Evolutionary conservation across 2,888 invertebrate genomes (phyloP), one percentile per base, ranked within the genome.

Genomic region (Abscondita cerata): DNA sequence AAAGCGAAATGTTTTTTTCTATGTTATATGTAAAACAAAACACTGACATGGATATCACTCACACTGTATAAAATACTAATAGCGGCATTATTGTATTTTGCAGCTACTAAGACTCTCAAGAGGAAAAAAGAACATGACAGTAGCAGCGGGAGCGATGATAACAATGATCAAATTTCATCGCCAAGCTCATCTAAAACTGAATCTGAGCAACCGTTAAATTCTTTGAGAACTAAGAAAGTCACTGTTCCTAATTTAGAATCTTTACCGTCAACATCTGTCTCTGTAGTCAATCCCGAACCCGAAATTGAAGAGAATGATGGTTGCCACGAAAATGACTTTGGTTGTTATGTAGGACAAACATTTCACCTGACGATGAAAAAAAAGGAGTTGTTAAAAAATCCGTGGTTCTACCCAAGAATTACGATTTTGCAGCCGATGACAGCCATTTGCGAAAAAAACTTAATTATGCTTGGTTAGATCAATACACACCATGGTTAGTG

Each of bases 401-500:
- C 9, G 31, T 31, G 31, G 31, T 9, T 9, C 31, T 9, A 9
- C 5, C 6, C 31, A 31, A 31, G 31, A 9, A 31, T 31, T 31
- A 31, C 31, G 31, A 31, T 31, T 31, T 31, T 31, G 9, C 9
- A 31, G 9, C 31, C 31, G 31, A 31, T 31, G 31, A 5, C 9
- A 31, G 31, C 9, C 31, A 31, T 31, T 31, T 31, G 31, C 9
- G 31, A 31, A 9, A 9, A 9, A 31, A 31, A 31, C 9, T 31
- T 9, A 31, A 31, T 9, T 31, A 31, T 31, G 31, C 31, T 9
- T 31, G 31, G 31, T 31, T 31, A 31, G 31, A 31, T 31, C 9
- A 31, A 31, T 31, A 31, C 31, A n/a, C n/a, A 31, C 70, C 69
- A 19, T 70, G 68, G 69, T 58, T 70, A 40, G 64, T 51, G 16